phyloP scores from a whole-genome alignment of 2,888 invertebrate genomes.

The Drosophila koepferae region DNA sequence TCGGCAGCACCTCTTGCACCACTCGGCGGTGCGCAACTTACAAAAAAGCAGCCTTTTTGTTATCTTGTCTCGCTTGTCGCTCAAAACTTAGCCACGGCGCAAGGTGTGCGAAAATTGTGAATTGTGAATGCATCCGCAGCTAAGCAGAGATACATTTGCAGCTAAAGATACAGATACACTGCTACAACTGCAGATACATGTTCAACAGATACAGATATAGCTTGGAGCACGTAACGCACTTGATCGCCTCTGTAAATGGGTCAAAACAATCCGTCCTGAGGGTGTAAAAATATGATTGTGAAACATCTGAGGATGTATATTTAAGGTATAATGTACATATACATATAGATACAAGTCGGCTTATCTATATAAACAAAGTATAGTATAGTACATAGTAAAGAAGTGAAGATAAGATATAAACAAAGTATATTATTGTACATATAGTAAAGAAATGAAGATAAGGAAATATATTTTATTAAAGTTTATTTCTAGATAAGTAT shows the following conservation, averaged over 20 bases:
- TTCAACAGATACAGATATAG: conserved; percentile 7
- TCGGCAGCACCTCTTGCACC: conserved; percentile 12
- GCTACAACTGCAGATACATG: conserved; percentile 20
- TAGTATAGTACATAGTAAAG: neutral
- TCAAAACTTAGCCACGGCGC: conserved; percentile 61
- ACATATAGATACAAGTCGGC: neutral
- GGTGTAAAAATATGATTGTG: neutral
- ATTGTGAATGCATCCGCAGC: conserved; percentile 45
- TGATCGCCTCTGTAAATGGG: conserved; percentile 51
- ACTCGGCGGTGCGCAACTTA: conserved; percentile 14
- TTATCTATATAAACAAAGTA: neutral
- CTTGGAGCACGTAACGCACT: conserved; percentile 33
- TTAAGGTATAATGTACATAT: neutral
- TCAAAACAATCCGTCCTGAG: conserved; percentile 26
- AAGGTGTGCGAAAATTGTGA: conserved; percentile 67
- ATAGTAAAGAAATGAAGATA: neutral
- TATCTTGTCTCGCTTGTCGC: conserved; percentile 76
- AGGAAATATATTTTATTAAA: neutral
- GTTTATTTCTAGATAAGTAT: neutral
- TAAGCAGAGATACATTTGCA: conserved; percentile 17
- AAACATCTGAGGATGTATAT: conserved; percentile 2
- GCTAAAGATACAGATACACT: conserved; percentile 18
- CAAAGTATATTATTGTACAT: neutral
- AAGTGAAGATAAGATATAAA: neutral
- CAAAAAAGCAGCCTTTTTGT: conserved; percentile 70